phyloP scores from a whole-genome alignment of 2,797 vertebrate species.

The Coluber constrictor region DNA sequence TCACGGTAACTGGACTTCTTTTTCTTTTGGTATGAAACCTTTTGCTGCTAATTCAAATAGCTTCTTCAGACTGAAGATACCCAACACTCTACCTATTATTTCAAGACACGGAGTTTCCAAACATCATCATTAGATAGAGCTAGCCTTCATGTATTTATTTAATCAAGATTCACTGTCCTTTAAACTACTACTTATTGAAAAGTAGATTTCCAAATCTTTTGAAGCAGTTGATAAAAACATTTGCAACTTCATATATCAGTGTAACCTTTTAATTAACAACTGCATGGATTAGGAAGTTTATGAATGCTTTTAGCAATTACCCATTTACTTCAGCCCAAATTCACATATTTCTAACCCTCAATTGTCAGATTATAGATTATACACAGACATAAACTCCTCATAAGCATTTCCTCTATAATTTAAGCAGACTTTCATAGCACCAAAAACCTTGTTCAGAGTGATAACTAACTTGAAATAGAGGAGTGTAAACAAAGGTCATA shows the following conservation, averaged over 20 bases:
- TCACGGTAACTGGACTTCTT: neutral
- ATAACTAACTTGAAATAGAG: neutral
- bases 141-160: neutral
- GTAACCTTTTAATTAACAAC: neutral
- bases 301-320: neutral
- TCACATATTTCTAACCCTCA: constrained; percentile 7
- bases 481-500: neutral
- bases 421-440: constrained; percentile 4
- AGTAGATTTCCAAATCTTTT: neutral
- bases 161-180: neutral
- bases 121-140: neutral
- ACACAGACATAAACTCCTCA: constrained; percentile 7
- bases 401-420: constrained; percentile 19
- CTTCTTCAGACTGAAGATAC: neutral
- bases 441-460: neutral
- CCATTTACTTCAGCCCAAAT: constrained; percentile 8
- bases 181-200: neutral
- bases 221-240: neutral
- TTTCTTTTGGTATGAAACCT: neutral
- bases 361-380: constrained; percentile 29
- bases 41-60: neutral
- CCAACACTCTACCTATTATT: neutral
- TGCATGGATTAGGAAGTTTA: neutral
- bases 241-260: neutral
- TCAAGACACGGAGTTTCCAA: neutral